Evolutionary conservation across 1,140 invertebrate species (phyloP), one percentile per base, ranked within the genome.

Genomic region (Drosophila funebris): DNA sequence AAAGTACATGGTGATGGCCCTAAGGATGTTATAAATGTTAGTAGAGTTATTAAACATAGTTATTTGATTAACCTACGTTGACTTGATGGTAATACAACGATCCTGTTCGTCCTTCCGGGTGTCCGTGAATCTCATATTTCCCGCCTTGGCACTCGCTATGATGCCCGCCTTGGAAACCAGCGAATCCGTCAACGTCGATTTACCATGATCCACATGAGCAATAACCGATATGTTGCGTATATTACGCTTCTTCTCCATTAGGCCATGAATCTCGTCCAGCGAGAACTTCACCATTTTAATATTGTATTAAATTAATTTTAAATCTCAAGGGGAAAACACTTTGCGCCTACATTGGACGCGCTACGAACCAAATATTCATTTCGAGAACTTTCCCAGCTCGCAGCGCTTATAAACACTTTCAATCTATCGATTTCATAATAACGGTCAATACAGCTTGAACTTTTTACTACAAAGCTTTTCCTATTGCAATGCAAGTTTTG

Each of bases 151-250:
- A 78, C 96, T 96, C 78, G 99, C 98, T 93, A 99, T 99, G 92
- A 99, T 99, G 94, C 99, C 99, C 91, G 98, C 99, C 93, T 99
- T 99, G 56, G 98, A 98, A 1, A 99, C 98, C 79, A 99, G 94
- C 50, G 99, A 99, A 93, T 99, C 99, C 18, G 99, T 99, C 91
- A 99, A 92, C 43, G 99, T 99, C 73, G 98, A 99, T 93, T 99
- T 99, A 91, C 99, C 99, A 93, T 99, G 99, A 94, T 99, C 99
- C 64, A 99, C 99, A 93, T 99, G 99, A 83, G 99, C 99, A 93
- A 99, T 99, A 92, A 99, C 98, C 92, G 98, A 99, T 98, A 99
- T 99, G 93, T 99, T 99, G 92, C 99, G 96, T 93, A 99, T 99
- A 92, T 99, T 99, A 93, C 94, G 94, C 94, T 99, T 99, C 92